A percentile compares a stretch with the other conserved stretches of the same genome.
Evolutionary conservation across 2,113 vertebrate species (phyloP).

Genomic region (Psettodes erumei): DNA sequence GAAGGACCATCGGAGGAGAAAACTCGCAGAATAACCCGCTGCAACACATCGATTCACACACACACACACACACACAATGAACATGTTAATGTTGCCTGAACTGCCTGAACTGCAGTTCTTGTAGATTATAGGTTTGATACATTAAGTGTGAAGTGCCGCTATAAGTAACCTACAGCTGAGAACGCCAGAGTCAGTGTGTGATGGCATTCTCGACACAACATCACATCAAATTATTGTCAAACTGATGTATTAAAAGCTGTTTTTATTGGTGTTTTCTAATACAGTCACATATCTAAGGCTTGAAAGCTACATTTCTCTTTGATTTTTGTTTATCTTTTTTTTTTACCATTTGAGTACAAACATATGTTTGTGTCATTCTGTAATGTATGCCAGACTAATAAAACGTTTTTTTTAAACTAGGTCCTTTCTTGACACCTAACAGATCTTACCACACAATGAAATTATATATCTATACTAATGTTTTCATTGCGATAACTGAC

Average conservation of each 20-base stretch:
- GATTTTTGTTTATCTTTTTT: background rate
- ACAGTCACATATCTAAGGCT: background rate
- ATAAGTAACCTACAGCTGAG: background rate
- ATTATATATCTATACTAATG: background rate
- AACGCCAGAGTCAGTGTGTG: no score
- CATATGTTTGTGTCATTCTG: background rate
- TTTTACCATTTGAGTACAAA: background rate
- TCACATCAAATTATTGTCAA: background rate
- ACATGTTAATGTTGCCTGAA: background rate
- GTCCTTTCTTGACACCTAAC: background rate
- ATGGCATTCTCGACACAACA: no score
- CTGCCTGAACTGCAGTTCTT: background rate
- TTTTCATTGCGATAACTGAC: background rate
- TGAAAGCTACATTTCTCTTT: background rate
- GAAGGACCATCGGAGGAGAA: conserved; percentile 96
- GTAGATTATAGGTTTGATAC: no score
- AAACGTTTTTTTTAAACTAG: background rate
- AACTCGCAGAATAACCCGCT: conserved; percentile 97
- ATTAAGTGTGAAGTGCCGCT: background rate
- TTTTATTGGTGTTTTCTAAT: background rate
- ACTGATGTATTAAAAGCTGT: background rate
- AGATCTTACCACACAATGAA: background rate
- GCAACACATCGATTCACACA: conserved; percentile 33
- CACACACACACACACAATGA: background rate
- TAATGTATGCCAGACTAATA: background rate